These are phyloP conservation scores for Dynastes tityus DNA, from an alignment of 2,888 invertebrate genomes.

Conservation along the genomic window DNA sequence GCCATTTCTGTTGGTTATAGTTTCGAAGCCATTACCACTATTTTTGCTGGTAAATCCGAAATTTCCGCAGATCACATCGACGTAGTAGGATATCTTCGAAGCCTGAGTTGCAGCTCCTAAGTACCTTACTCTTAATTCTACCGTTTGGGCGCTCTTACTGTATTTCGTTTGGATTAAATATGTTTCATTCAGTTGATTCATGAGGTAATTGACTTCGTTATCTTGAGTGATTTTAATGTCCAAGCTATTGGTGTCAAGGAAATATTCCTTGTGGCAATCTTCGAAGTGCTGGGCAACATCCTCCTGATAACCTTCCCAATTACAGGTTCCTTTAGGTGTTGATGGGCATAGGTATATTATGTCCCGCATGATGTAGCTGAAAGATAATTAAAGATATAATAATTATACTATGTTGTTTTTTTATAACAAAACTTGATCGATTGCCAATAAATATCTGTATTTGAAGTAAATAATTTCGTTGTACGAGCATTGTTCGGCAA, in stretches of 20 bases:
- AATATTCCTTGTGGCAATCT: constrained; percentile 40
- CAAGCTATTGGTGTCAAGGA: constrained; percentile 43
- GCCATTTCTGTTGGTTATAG: constrained; percentile 44
- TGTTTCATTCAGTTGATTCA: constrained; percentile 47
- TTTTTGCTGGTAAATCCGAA: constrained; percentile 48
- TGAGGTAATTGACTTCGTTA: constrained; percentile 41
- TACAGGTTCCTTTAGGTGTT: constrained; percentile 42
- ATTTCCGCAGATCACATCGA: constrained; percentile 48
- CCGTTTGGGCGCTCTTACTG: not conserved
- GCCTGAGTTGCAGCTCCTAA: constrained; percentile 40
- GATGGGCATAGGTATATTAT: constrained; percentile 50
- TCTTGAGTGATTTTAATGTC: constrained; percentile 28
- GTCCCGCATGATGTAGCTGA: constrained; percentile 31
- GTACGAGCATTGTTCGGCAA: too few relatives aligned
- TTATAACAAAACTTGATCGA: too few relatives aligned
- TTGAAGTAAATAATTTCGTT: too few relatives aligned
- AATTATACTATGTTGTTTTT: too few relatives aligned
- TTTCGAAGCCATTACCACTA: constrained; percentile 34
- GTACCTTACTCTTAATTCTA: constrained; percentile 47
- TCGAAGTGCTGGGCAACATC: constrained; percentile 47
- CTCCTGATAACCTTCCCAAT: constrained; percentile 45
- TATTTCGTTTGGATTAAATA: constrained; percentile 48
- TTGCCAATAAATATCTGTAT: too few relatives aligned
- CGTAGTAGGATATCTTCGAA: constrained; percentile 42
- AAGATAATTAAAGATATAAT: not conserved